These are phyloP conservation scores for Nibea albiflora DNA, from an alignment of 2,113 vertebrate species.

Conservation along the genomic window DNA sequence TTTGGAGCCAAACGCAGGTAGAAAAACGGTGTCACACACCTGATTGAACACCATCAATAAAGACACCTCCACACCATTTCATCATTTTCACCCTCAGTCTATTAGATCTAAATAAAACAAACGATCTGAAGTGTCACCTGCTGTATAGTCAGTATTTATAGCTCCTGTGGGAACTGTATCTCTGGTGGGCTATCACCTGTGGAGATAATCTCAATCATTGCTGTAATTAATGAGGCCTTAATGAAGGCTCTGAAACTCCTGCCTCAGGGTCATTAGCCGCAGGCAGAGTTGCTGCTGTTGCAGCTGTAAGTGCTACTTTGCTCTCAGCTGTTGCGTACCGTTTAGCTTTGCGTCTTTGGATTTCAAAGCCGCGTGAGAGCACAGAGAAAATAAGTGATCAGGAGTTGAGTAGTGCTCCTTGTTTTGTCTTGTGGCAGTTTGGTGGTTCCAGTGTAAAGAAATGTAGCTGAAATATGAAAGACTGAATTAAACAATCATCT, in stretches of 20 bases:
- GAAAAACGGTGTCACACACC: slow-evolving; percentile 40
- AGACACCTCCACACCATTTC: slow-evolving; percentile 10
- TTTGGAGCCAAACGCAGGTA: slow-evolving; percentile 19
- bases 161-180: slow-evolving; percentile 25
- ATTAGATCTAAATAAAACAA: not conserved
- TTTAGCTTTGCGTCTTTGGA: slow-evolving; percentile 8
- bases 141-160: not conserved
- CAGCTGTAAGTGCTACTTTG: slow-evolving; percentile 16
- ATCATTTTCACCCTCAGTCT: slow-evolving; percentile 15
- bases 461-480: not conserved
- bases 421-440: not conserved
- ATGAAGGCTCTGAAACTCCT: slow-evolving; percentile 44
- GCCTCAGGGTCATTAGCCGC: slow-evolving; percentile 54
- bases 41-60: slow-evolving; percentile 47
- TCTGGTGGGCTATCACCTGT: slow-evolving; percentile 61
- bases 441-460: not conserved
- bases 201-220: slow-evolving; percentile 59
- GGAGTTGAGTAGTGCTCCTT: not conserved
- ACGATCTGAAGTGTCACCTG: not conserved
- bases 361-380: slow-evolving; percentile 14
- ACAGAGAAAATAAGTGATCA: slow-evolving; percentile 2
- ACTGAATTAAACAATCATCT: not conserved
- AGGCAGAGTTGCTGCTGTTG: slow-evolving; percentile 26
- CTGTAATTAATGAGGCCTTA: slow-evolving; percentile 67
- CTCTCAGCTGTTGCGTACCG: slow-evolving; percentile 44